Evolutionary conservation across 2,888 invertebrate species (phyloP), one percentile per base, ranked within the genome.

Genomic region (Mythimna loreyi): DNA sequence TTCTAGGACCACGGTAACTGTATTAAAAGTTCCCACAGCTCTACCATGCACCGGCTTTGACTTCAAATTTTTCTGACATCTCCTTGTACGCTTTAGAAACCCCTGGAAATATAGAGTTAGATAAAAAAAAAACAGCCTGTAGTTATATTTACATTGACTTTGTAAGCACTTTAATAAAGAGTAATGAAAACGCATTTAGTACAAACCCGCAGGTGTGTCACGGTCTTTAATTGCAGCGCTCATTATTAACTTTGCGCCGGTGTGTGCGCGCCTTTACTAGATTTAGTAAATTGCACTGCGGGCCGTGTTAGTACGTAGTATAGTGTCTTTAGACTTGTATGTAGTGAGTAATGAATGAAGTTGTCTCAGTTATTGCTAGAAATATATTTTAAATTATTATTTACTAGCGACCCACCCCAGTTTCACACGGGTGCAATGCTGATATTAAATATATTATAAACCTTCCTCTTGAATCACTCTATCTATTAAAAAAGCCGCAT

Each of bases 161-260:
- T 65, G 45, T 67, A 57, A 61, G 52, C 53, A 64, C 52, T 73
- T 67, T 69, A 77, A 50, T 76, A 59, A 78, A 81, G 80, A 71
- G 61, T 65, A 72, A 68, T 78, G 67, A 83, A 81, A 81, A 69
- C 71, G 61, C 73, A 78, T 78, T 80, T 69, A 68, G 58, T 21
- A 52, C 69, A 66, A 81, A 72, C 78, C 71, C 77, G 65, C 81
- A 82, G 85, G 85, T 82, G 74, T 80, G 72, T 64, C 40, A 55
- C 63, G 70, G 53, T 72, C 78, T 80, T 80, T 87, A 87, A 86
- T 86, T 86, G 84, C 81, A 66, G 58, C 60, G 63, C 79, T 72
- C 74, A 75, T 83, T 80, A 83, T 84, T 81, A 82, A 77, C 70
- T 78, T 59, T 71, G 57, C 33, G 40, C 25, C 50, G 58, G 43